Percentiles rank a stretch among this genome's conserved stretches.
Evolutionary conservation across 1,140 invertebrate genomes (phyloP).

Genomic region (Brevipalpus yothersi): DNA sequence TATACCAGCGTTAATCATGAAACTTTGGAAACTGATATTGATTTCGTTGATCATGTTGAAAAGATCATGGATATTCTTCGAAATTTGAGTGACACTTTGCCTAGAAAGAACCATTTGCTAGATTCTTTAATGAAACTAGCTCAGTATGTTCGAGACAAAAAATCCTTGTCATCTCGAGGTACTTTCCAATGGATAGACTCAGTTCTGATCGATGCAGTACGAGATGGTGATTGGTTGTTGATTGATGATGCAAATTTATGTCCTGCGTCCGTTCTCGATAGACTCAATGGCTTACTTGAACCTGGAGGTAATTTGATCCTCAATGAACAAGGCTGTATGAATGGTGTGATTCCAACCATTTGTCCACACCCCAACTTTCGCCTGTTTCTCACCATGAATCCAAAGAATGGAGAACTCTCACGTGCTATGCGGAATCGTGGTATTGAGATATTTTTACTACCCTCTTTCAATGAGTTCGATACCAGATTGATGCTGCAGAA

Average conservation of each 20-base stretch:
- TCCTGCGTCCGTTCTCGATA: slow-evolving; percentile 80
- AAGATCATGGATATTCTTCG: neutral
- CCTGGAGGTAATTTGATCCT: slow-evolving; percentile 65
- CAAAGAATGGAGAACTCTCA: slow-evolving; percentile 79
- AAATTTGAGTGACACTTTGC: neutral
- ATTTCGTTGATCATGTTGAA: neutral
- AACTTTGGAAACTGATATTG: no score
- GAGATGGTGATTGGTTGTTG: slow-evolving; percentile 64
- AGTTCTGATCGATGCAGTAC: slow-evolving; percentile 58
- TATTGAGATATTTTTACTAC: slow-evolving; percentile 58
- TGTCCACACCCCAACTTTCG: slow-evolving; percentile 72
- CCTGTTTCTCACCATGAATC: slow-evolving; percentile 82
- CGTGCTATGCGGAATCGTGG: slow-evolving; percentile 93
- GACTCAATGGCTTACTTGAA: slow-evolving; percentile 83
- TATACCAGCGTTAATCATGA: neutral
- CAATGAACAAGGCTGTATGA: slow-evolving; percentile 58
- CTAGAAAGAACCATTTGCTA: neutral
- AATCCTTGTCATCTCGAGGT: slow-evolving; percentile 35
- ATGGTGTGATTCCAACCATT: slow-evolving; percentile 43
- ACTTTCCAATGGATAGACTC: slow-evolving; percentile 97
- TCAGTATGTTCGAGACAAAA: neutral
- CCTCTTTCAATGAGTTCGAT: slow-evolving; percentile 11
- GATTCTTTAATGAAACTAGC: neutral
- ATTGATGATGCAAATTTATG: slow-evolving; percentile 94
- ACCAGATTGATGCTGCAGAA: neutral